Evolutionary conservation across 2,113 vertebrate species (phyloP).

Genomic region (Murina feae): DNA sequence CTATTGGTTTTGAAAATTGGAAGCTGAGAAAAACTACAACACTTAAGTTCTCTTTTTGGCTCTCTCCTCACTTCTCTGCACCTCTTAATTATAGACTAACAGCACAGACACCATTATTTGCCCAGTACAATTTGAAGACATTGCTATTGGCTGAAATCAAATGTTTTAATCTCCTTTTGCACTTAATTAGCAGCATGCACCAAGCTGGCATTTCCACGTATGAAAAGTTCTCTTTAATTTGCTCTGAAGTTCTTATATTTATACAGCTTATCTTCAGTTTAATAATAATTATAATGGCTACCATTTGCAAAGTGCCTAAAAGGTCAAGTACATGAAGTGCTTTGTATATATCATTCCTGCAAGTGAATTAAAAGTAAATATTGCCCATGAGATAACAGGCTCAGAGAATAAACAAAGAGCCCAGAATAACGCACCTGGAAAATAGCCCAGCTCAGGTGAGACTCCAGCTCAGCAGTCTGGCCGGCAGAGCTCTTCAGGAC

Average conservation of each 20-base stretch:
- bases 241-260: background rate
- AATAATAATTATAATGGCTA: background rate
- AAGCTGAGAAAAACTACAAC: background rate
- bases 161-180: background rate
- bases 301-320: background rate
- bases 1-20: background rate
- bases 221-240: background rate
- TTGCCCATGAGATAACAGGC: background rate
- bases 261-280: conserved; percentile 1
- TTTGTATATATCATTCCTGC: background rate
- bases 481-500: background rate
- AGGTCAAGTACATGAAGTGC: background rate
- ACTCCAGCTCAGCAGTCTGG: background rate
- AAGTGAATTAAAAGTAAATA: background rate
- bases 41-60: background rate
- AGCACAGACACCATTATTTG: background rate
- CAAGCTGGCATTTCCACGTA: background rate
- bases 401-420: background rate
- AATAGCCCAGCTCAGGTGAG: background rate
- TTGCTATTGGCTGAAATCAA: background rate
- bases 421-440: background rate
- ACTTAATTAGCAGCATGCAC: background rate
- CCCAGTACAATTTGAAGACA: background rate
- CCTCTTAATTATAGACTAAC: background rate
- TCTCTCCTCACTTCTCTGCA: background rate